A percentile compares a stretch with the other conserved stretches of the same genome.
These are phyloP conservation scores for Xestia c-nigrum DNA, from an alignment of 2,888 invertebrate species.

Conservation along the genomic window DNA sequence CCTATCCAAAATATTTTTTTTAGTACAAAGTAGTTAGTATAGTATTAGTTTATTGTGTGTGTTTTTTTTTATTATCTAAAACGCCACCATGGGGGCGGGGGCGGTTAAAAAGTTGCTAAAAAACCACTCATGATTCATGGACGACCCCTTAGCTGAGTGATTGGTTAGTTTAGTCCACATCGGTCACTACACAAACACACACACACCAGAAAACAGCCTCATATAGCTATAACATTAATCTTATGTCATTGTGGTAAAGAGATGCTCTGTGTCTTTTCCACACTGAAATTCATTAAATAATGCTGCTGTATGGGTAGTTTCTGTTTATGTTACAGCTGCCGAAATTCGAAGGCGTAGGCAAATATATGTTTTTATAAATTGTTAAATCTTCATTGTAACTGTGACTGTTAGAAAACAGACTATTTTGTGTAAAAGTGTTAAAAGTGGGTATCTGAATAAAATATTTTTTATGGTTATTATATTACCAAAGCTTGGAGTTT, in stretches of 20 bases:
- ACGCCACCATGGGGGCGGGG: no score
- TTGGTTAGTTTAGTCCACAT: background rate
- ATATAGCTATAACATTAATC: background rate
- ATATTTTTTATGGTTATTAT: constrained; percentile 1
- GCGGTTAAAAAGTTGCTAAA: no score
- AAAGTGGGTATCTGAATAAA: background rate
- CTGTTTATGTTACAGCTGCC: background rate
- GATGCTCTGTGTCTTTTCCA: background rate
- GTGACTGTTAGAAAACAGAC: background rate
- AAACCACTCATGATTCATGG: no score
- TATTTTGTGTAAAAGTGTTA: background rate
- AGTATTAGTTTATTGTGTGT: no score
- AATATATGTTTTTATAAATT: background rate
- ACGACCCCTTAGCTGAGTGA: background rate
- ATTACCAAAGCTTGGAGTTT: background rate
- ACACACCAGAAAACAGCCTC: background rate
- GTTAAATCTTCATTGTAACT: background rate
- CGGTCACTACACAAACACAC: background rate
- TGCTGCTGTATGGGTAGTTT: background rate
- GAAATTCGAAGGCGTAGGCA: background rate
- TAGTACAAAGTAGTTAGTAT: no score
- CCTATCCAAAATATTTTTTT: no score
- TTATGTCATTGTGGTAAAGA: background rate
- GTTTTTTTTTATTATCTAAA: no score
- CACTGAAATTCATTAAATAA: background rate